These are phyloP conservation scores for Altica lythri DNA, from an alignment of 2,888 invertebrate genomes.

Conservation along the genomic window DNA sequence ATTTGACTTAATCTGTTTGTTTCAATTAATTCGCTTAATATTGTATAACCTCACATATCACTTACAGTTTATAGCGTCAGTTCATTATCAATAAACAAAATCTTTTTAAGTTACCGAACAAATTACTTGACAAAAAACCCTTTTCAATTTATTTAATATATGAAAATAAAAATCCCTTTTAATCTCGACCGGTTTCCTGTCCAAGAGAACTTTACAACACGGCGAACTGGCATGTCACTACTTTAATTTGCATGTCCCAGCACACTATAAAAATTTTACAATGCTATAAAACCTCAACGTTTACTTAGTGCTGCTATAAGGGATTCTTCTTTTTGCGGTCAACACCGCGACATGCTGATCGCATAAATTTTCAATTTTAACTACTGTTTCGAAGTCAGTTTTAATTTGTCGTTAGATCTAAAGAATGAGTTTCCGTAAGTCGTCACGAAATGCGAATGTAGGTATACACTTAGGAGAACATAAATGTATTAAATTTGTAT, in stretches of 20 bases:
- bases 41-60: no score
- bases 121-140: no score
- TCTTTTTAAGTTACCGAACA: no score
- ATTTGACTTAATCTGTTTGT: no score
- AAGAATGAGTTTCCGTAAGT: neutral
- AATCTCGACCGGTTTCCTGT: constrained; percentile 7
- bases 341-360: constrained; percentile 1
- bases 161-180: constrained; percentile 6
- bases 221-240: constrained; percentile 16
- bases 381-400: neutral
- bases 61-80: no score
- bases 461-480: no score
- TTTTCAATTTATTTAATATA: no score
- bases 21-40: no score
- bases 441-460: neutral
- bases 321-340: constrained; percentile 5
- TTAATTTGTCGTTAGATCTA: constrained; percentile 3
- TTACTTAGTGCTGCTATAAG: constrained; percentile 11
- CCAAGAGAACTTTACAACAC: constrained; percentile 3
- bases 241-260: constrained; percentile 16
- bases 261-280: constrained; percentile 15
- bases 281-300: constrained; percentile 9
- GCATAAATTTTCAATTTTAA: constrained; percentile 5
- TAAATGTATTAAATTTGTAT: no score
- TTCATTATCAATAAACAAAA: no score